These are phyloP conservation scores for Petrophora chlorosata DNA, from an alignment of 2,888 invertebrate genomes.

Conservation along the genomic window DNA sequence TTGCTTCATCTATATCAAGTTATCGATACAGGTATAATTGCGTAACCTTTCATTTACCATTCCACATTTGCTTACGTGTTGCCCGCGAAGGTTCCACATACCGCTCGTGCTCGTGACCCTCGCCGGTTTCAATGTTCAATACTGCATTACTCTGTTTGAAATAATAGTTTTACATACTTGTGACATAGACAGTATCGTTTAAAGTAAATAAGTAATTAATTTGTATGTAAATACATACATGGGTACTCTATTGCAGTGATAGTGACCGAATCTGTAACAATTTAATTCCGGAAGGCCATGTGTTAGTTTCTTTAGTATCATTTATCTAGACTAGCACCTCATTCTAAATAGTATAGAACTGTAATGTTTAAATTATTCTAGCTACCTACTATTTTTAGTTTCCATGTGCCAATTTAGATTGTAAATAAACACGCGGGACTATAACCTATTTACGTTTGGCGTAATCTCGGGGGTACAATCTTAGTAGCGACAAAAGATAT, in stretches of 20 bases:
- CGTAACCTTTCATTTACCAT: constrained; percentile 80
- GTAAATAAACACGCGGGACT: constrained; percentile 56
- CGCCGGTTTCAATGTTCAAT: constrained; percentile 42
- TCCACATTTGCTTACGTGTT: constrained; percentile 82
- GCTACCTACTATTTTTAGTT: constrained; percentile 42
- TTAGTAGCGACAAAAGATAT: constrained; percentile 38
- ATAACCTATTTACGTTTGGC: constrained; percentile 53
- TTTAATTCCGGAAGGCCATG: constrained; percentile 9
- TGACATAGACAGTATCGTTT: background rate
- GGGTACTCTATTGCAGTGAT: background rate
- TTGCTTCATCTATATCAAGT: constrained; percentile 29
- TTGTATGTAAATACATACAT: background rate
- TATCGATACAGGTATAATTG: constrained; percentile 70
- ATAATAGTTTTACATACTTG: constrained; percentile 2
- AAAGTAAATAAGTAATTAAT: background rate
- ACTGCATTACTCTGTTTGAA: constrained; percentile 31
- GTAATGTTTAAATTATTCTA: constrained; percentile 29
- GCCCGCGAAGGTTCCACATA: constrained; percentile 74
- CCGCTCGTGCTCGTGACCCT: constrained; percentile 70
- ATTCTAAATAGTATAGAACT: constrained; percentile 15
- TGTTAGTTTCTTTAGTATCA: constrained; percentile 12
- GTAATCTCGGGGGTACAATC: constrained; percentile 32
- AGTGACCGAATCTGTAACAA: constrained; percentile 5
- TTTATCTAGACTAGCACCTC: constrained; percentile 7
- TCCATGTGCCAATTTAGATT: constrained; percentile 38